Evolutionary conservation across 2,113 vertebrate genomes (phyloP), one percentile per base, ranked within the genome.

Genomic region (Limnothrissa miodon): DNA sequence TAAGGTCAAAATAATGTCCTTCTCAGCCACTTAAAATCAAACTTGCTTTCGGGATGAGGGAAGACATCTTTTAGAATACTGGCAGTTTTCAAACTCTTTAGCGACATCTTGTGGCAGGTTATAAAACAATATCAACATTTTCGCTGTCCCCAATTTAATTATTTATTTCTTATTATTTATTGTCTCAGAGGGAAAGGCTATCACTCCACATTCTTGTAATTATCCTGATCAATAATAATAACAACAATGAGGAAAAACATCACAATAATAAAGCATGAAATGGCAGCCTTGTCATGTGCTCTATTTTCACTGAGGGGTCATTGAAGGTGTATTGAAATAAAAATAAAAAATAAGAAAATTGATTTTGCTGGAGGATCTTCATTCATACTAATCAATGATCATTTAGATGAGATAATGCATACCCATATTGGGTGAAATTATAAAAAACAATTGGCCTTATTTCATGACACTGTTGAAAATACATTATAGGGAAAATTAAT

Each of bases 71-170:
- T 56, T 13, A 17, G 17, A 74, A 33, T 74, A 33, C 66, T 74
- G 66, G 15, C 66, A 36, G 25, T 74, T 74, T 15, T 74, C 66
- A 44, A 45, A 56, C 39, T 84, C 80, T 81, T 78, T 88, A 81
- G 85, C 86, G 88, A 85, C 90, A 90, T 87, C 90, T 91, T 87
- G 89, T 89, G 90, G 87, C 79, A 25, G 84, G 84, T 25, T 46
- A 48, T 2, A 81, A 81, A 0, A 33, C 51, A 74, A 33, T 74
- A 4, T 10, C 5, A 5, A 15, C 29, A 74, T 36, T 74, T 74
- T 33, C 36, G 10, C 59, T 2, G 59, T 62, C 29, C 25, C n/a
- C n/a, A n/a, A n/a, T n/a, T n/a, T n/a, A n/a, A n/a, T n/a, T n/a
- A n/a, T n/a, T n/a, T n/a, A n/a, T n/a, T n/a, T 7, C 56, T n/a